These are phyloP conservation scores for Penaeus japonicus DNA, from an alignment of 1,140 invertebrate genomes.

Conservation along the genomic window DNA sequence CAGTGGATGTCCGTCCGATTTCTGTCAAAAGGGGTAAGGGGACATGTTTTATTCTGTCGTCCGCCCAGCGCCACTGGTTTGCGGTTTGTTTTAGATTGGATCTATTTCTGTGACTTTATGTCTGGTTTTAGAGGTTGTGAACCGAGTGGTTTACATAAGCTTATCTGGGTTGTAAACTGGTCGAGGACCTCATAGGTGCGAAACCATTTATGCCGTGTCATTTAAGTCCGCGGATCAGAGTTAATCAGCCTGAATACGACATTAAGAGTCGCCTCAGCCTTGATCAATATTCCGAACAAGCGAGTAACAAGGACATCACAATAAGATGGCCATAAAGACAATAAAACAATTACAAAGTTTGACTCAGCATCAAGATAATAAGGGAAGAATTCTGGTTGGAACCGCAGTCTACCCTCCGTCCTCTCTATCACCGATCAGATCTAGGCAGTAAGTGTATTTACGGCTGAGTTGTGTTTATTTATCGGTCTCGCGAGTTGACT, in stretches of 20 bases:
- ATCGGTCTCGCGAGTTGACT: conserved; percentile 28
- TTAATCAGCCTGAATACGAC: background rate
- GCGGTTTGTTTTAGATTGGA: conserved; percentile 2
- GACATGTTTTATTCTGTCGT: background rate
- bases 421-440: conserved; percentile 38
- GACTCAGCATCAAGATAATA: background rate
- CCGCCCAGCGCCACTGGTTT: background rate
- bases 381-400: background rate
- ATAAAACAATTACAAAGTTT: background rate
- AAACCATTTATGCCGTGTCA: conserved; percentile 20
- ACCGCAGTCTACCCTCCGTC: background rate
- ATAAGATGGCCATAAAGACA: background rate
- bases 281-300: background rate
- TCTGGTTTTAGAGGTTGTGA: conserved; percentile 33
- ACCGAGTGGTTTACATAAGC: conserved; percentile 19
- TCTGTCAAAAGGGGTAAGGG: too few species aligned
- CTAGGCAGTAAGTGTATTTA: conserved; percentile 43
- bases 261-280: background rate
- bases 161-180: conserved; percentile 29
- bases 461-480: conserved; percentile 40
- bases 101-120: conserved; percentile 36
- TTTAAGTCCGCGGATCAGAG: background rate
- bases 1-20: too few species aligned
- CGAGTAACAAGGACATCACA: conserved; percentile 12
- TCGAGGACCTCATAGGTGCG: conserved; percentile 1